These are phyloP conservation scores for Agrochola circellaris DNA, from an alignment of 2,888 invertebrate species.

Conservation along the genomic window DNA sequence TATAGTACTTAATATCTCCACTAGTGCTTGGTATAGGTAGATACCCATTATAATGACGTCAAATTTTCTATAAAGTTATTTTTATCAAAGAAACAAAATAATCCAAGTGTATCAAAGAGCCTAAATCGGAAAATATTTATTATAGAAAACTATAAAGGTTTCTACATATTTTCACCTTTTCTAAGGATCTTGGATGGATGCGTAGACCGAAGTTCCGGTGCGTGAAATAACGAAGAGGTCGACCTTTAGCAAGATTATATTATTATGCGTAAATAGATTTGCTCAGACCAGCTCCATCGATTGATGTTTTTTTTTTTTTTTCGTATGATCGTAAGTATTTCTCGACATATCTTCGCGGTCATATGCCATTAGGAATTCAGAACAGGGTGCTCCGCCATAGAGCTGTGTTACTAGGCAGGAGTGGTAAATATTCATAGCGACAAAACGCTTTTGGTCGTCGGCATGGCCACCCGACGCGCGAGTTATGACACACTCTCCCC, in stretches of 20 bases:
- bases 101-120: background rate
- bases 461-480: constrained; percentile 85
- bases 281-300: background rate
- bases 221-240: constrained; percentile 1
- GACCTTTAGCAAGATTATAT: constrained; percentile 15
- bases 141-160: background rate
- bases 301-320: background rate
- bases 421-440: constrained; percentile 87
- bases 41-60: background rate
- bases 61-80: background rate
- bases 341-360: background rate
- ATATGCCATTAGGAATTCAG: constrained; percentile 35
- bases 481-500: constrained; percentile 78
- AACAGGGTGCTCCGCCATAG: constrained; percentile 63
- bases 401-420: constrained; percentile 73
- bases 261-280: constrained; percentile 10
- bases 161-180: constrained; percentile 10
- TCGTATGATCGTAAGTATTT: background rate
- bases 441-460: constrained; percentile 83
- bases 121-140: constrained; percentile 4
- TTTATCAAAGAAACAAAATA: background rate
- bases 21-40: background rate
- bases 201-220: background rate
- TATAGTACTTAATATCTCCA: background rate
- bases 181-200: constrained; percentile 19